Percentiles rank a stretch among this genome's conserved stretches.
phyloP scores from a whole-genome alignment of 2,888 invertebrate genomes.

The Morpho achilles region DNA sequence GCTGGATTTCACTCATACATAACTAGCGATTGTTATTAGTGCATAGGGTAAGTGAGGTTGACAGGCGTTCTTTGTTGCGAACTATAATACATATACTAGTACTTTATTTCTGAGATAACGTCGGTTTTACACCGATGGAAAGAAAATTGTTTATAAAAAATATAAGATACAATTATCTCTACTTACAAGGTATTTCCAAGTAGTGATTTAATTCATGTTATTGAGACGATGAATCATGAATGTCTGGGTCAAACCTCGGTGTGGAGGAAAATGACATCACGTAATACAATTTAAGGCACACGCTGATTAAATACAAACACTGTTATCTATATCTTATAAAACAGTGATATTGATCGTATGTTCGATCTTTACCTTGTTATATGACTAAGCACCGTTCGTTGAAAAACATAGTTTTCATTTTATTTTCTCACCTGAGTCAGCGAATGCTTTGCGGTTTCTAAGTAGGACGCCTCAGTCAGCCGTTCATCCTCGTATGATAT shows the following conservation, averaged over 20 bases:
- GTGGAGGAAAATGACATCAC: constrained; percentile 27
- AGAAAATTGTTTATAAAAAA: neutral
- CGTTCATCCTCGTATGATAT: constrained; percentile 23
- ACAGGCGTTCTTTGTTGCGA: constrained; percentile 1
- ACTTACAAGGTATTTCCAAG: constrained; percentile 18
- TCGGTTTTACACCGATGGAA: neutral
- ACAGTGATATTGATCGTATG: constrained; percentile 31
- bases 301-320: constrained; percentile 15
- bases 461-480: constrained; percentile 31
- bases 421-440: constrained; percentile 25
- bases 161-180: neutral
- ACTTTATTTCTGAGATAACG: neutral
- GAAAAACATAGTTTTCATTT: constrained; percentile 18
- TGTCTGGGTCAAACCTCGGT: constrained; percentile 29
- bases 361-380: constrained; percentile 27
- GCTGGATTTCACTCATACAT: constrained; percentile 63
- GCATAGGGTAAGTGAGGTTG: constrained; percentile 35
- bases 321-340: constrained; percentile 18
- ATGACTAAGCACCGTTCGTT: constrained; percentile 35
- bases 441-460: constrained; percentile 34
- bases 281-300: constrained; percentile 10
- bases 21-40: constrained; percentile 43
- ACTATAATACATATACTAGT: neutral
- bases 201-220: constrained; percentile 20
- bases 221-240: constrained; percentile 29